Evolutionary conservation across 2,888 invertebrate species (phyloP), one percentile per base, ranked within the genome.

Genomic region (Xylota sylvarum): DNA sequence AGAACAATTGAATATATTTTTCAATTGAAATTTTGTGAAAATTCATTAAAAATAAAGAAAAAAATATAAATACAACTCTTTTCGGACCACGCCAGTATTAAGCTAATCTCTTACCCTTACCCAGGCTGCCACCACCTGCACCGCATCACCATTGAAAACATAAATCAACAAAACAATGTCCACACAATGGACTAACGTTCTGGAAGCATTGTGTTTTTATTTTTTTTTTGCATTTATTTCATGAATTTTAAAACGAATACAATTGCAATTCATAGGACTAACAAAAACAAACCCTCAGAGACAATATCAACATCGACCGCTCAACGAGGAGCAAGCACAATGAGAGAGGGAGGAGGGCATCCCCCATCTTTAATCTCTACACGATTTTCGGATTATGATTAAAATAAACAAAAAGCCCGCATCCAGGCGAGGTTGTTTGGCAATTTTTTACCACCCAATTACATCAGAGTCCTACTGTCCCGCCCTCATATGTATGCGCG

Each of bases 341-440:
- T 2, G 55, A 30, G 40, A 23, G 76, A 37, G 40, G 43, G 82
- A 19, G 37, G 27, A 43, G 72, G 32, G 48, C 43, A 67, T 48
- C 56, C 69, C 17, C 37, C 30, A 55, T 14, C 35, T 69, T 86
- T 86, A 86, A 86, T 77, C 86, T 86, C 77, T 86, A 73, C 62
- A 86, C 86, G 77, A 82, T 86, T 86, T 86, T 78, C 67, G 73
- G 82, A 86, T 82, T 82, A 86, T 80, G 74, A 64, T 85, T 70
- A 80, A 76, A 85, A 65, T 58, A 78, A 74, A 62, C 55, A 64
- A 76, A 17, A 55, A 67, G 30, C 37, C 30, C 10, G 37, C 30
- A 35, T 27, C 6, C 19, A 43, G 56, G 30, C 23, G 67, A 70
- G 37, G 46, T 46, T 77, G 77, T 58, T 23, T 48, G 17, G 69